Evolutionary conservation across 2,888 invertebrate species (phyloP).

Genomic region (Lasioglossum lativentre): DNA sequence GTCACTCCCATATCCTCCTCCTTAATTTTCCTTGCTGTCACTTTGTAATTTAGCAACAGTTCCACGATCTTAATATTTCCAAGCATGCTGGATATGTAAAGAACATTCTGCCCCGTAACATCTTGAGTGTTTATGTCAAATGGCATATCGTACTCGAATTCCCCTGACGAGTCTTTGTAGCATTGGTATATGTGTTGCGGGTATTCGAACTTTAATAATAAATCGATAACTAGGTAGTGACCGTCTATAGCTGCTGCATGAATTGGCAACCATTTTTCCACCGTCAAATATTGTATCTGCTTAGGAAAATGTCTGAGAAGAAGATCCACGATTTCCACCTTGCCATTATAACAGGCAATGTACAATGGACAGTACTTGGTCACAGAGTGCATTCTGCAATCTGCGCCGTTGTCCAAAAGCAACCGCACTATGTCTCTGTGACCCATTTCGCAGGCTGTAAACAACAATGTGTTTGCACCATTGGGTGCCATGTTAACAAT

Average conservation of each 20-base stretch:
- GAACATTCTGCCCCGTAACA: conserved; percentile 94
- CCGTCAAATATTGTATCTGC: conserved; percentile 93
- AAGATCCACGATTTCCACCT: conserved; percentile 90
- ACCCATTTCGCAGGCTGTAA: conserved; percentile 95
- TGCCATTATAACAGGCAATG: conserved; percentile 95
- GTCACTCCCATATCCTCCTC: conserved; percentile 82
- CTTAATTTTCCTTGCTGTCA: conserved; percentile 87
- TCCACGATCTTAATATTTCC: conserved; percentile 93
- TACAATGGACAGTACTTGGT: conserved; percentile 97
- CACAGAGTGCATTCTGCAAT: conserved; percentile 95
- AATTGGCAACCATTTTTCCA: conserved; percentile 96
- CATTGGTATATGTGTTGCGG: conserved; percentile 89
- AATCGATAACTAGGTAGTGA: conserved; percentile 91
- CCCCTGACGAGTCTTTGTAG: conserved; percentile 89
- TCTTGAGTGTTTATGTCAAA: conserved; percentile 97
- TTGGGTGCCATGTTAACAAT: conserved; percentile 95
- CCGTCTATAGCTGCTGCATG: conserved; percentile 97
- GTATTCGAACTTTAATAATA: conserved; percentile 93
- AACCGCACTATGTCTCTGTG: conserved; percentile 92
- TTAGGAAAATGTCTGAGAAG: conserved; percentile 93
- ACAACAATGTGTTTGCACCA: conserved; percentile 94
- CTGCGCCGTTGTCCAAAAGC: conserved; percentile 92
- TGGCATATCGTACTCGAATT: conserved; percentile 94
- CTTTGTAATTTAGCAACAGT: conserved; percentile 90
- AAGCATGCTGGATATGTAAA: conserved; percentile 95